These are phyloP conservation scores for Caenorhabditis remanei DNA, from an alignment of 1,140 invertebrate species.

Conservation along the genomic window DNA sequence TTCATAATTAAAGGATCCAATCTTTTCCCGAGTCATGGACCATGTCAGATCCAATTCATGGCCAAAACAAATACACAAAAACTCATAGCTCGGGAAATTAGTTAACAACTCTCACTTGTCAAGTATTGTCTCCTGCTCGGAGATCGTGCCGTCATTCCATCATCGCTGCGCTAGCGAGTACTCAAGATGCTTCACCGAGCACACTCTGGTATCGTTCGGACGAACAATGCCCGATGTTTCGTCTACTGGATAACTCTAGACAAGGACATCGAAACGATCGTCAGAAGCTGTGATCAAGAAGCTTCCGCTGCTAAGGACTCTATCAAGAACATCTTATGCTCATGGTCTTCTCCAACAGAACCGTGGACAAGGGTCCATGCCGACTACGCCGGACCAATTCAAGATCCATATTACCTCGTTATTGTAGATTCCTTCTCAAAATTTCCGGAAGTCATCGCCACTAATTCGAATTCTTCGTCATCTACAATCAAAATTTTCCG, in stretches of 20 bases:
- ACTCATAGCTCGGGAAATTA: not conserved
- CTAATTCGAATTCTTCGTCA: conserved; percentile 43
- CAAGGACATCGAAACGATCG: conserved; percentile 78
- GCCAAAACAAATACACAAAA: not conserved
- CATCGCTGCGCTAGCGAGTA: conserved; percentile 63
- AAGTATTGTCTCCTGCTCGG: conserved; percentile 62
- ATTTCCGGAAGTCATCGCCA: conserved; percentile 79
- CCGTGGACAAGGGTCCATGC: conserved; percentile 78
- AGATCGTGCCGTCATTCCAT: conserved; percentile 70
- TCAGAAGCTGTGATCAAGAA: conserved; percentile 79
- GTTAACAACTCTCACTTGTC: not conserved
- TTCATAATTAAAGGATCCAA: not conserved
- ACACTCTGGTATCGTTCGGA: conserved; percentile 75
- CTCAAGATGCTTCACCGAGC: conserved; percentile 71
- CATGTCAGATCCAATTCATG: not conserved
- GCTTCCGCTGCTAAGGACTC: conserved; percentile 57
- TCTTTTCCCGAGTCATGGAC: not conserved
- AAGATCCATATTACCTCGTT: conserved; percentile 76
- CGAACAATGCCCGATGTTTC: conserved; percentile 75
- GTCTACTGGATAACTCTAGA: conserved; percentile 80
- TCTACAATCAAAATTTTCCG: conserved; percentile 53
- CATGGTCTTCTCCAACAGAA: conserved; percentile 66
- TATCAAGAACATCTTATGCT: conserved; percentile 58
- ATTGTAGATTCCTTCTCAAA: conserved; percentile 80
- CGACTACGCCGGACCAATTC: conserved; percentile 79